Percentiles rank a stretch among this genome's conserved stretches.
Conservation (phyloP, 2,113 vertebrate genomes). For the Esox niger region DNA sequence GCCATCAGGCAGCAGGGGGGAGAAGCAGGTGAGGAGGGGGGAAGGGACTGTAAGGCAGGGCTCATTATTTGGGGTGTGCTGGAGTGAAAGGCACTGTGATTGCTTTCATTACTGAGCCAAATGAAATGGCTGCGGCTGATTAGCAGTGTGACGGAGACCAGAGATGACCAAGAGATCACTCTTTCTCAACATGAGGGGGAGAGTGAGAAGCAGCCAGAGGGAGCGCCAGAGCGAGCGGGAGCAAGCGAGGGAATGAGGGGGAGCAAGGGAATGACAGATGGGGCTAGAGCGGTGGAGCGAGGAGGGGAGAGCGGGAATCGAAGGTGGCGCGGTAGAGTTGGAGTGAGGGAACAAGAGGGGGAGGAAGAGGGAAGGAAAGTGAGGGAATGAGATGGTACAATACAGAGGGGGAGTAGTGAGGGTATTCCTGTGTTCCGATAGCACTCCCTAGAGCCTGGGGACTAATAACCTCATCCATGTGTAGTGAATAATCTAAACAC, state of each 20-base stretch:
- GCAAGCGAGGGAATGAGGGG: neutral
- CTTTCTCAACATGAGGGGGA: slow-evolving; percentile 25
- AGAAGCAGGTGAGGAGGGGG: slow-evolving; percentile 33
- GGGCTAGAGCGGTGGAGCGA: too few relatives aligned
- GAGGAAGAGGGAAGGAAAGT: slow-evolving; percentile 2
- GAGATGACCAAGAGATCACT: slow-evolving; percentile 58
- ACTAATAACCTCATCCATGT: neutral
- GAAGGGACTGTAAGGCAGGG: slow-evolving; percentile 43
- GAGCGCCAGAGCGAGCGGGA: neutral
- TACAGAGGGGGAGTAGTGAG: neutral
- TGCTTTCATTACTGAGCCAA: slow-evolving; percentile 76
- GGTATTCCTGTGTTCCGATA: neutral
- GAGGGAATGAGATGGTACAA: neutral
- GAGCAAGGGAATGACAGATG: too few relatives aligned
- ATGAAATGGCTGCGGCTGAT: slow-evolving; percentile 74
- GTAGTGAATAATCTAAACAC: neutral
- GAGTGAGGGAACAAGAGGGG: neutral
- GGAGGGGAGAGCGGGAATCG: too few relatives aligned
- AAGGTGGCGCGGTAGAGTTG: too few relatives aligned
- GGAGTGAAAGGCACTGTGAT: slow-evolving; percentile 71
- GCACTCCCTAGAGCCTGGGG: neutral
- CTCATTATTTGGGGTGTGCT: slow-evolving; percentile 71
- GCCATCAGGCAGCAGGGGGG: slow-evolving; percentile 56
- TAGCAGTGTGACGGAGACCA: slow-evolving; percentile 66
- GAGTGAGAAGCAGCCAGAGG: neutral